Base-by-base conservation (phyloP, 2,888 invertebrate species). In the Perithous albicinctus region DNA sequence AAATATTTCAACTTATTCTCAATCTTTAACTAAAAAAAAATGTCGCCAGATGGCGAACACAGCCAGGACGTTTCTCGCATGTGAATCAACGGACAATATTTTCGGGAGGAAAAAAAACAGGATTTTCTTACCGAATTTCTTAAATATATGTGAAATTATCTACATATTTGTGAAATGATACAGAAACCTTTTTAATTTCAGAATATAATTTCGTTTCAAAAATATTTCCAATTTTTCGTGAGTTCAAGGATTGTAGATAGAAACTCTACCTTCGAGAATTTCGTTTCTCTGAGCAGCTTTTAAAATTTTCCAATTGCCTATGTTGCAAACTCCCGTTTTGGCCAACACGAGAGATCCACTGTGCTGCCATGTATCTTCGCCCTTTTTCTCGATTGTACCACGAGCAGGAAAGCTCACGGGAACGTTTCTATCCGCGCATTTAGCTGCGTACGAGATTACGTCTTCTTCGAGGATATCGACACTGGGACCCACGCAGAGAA, bases 301-400 rank as follows among this genome's bases (percentile, higher is more conserved):
- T 56, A 85, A 84, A 41, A 61, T 75, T 15, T 84, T 82, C 78
- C 88, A 84, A 72, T 88, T 84, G 15, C 86, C 88, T 2, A 87
- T 61, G 43, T 83, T 69, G 70, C 85, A 87, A 20, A 88, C 85
- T 7, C 88, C 88, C 2, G 82, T 82, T 48, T 78, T 83, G 6
- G 87, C 86, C 67, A 78, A 70, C 32, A 85, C 66, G 6, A 88
- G 82, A 7, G 86, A 83, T 15, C 87, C 88, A 20, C 83, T 84
- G 63, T 85, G 82, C 7, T 84, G 77, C 87, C 86, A 86, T 59
- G 54, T 66, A 7, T 70, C 54, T n/a, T 77, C 51, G 64, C 48
- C 75, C n/a, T 15, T 63, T 66, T 66, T 56, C 12, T 26, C 48
- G 43, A 76, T 38, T 56, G 66, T 15, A 35, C 84, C 80, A 32